Conservation (phyloP, 2,888 invertebrate species). For the Hirtodrosophila cameraria region DNA sequence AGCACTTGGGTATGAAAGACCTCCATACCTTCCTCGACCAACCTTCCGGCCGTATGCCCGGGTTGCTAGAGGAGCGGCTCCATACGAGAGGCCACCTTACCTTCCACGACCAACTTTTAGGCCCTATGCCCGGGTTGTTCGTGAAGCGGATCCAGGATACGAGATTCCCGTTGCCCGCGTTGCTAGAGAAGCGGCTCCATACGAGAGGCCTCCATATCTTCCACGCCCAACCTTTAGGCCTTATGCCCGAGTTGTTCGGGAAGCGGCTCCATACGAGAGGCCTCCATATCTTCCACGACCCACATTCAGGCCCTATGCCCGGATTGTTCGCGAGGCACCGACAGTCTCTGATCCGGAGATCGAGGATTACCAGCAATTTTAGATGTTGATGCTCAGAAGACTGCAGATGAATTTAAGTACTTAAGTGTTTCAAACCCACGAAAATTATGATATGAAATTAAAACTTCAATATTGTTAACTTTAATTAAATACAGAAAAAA, state of each 20-base stretch:
- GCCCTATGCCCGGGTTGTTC: neutral
- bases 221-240: slow-evolving; percentile 13
- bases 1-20: slow-evolving; percentile 14
- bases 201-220: slow-evolving; percentile 23
- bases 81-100: slow-evolving; percentile 16
- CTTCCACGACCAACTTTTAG: slow-evolving; percentile 7
- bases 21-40: slow-evolving; percentile 24
- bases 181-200: slow-evolving; percentile 24
- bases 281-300: slow-evolving; percentile 30
- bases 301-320: neutral
- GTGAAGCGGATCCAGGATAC: slow-evolving; percentile 13
- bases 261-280: slow-evolving; percentile 7
- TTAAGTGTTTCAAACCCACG: too few species aligned
- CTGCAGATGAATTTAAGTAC: too few species aligned
- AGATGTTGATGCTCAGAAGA: too few species aligned
- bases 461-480: too few species aligned
- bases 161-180: slow-evolving; percentile 22
- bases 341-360: too few species aligned
- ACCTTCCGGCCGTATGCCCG: neutral
- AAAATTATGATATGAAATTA: too few species aligned
- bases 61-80: neutral
- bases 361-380: too few species aligned
- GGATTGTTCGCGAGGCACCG: neutral
- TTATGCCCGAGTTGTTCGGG: slow-evolving; percentile 1
- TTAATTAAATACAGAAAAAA: too few species aligned